phyloP scores from a whole-genome alignment of 2,797 vertebrate species.

The Etheostoma nigrum region DNA sequence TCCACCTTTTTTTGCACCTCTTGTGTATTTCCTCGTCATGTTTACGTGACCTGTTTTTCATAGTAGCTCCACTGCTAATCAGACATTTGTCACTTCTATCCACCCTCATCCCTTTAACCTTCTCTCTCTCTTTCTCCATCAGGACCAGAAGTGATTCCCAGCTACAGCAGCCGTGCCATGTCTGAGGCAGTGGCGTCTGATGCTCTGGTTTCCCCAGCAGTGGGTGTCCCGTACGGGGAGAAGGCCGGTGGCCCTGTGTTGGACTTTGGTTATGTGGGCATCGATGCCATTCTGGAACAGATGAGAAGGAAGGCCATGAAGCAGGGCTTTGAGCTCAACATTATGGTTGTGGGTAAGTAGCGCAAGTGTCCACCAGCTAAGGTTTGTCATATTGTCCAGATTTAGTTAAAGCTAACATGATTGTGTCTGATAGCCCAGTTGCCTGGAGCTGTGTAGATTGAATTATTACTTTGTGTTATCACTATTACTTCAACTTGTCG shows the following conservation, averaged over 20 bases:
- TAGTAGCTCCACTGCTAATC: neutral
- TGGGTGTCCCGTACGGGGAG: conserved; percentile 82
- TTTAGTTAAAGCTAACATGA: neutral
- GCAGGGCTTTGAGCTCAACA: conserved; percentile 98
- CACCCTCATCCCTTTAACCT: neutral
- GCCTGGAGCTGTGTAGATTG: neutral
- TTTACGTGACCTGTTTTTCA: conserved; percentile 7
- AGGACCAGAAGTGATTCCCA: conserved; percentile 83
- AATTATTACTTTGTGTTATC: too few species aligned
- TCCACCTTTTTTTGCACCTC: neutral
- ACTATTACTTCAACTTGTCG: too few species aligned
- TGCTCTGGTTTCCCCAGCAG: conserved; percentile 77
- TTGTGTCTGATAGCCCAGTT: neutral
- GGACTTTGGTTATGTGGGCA: conserved; percentile 97
- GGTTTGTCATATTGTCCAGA: neutral
- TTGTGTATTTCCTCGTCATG: conserved; percentile 7
- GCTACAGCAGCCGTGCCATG: conserved; percentile 88
- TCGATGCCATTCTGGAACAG: conserved; percentile 97
- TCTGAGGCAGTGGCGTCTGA: conserved; percentile 85
- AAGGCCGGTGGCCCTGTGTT: conserved; percentile 72
- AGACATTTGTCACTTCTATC: neutral
- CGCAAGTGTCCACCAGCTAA: neutral
- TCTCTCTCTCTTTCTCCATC: conserved; percentile 1
- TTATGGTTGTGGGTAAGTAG: conserved; percentile 98
- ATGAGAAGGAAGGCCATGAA: conserved; percentile 99